Evolutionary conservation across 2,113 vertebrate species (phyloP).

Genomic region (Cynocephalus volans): DNA sequence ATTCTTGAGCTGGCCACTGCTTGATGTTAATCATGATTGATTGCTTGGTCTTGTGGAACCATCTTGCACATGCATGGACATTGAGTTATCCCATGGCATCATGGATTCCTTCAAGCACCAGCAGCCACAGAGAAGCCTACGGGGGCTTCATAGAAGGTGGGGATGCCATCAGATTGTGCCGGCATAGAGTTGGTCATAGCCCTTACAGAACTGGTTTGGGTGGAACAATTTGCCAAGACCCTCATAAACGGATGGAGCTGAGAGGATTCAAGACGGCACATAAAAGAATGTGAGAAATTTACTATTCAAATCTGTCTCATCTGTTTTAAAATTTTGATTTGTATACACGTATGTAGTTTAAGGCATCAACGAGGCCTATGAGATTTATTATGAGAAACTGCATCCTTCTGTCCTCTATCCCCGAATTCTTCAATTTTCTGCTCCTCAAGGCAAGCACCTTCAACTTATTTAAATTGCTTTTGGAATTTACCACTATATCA

Average conservation of each 20-base stretch:
- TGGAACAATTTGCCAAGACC: neutral
- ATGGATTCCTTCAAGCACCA: neutral
- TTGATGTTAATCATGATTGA: neutral
- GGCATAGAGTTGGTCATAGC: neutral
- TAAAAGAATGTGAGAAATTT: neutral
- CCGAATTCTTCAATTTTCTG: neutral
- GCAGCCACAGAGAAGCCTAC: neutral
- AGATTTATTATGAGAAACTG: neutral
- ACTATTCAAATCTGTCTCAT: neutral
- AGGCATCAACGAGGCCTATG: neutral
- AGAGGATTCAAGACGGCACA: neutral
- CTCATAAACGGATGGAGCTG: neutral
- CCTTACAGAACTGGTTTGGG: neutral
- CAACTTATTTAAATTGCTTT: neutral
- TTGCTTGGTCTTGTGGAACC: neutral
- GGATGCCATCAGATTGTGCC: neutral
- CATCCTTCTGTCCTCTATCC: neutral
- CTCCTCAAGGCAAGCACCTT: neutral
- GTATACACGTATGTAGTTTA: neutral
- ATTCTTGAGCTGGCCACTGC: neutral
- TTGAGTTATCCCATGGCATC: neutral
- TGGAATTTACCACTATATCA: neutral
- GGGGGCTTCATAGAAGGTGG: no score
- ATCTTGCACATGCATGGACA: neutral
- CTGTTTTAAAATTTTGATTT: neutral